A percentile compares a stretch with the other conserved stretches of the same genome.
Evolutionary conservation across 2,888 invertebrate genomes (phyloP).

Genomic region (Empis livida): DNA sequence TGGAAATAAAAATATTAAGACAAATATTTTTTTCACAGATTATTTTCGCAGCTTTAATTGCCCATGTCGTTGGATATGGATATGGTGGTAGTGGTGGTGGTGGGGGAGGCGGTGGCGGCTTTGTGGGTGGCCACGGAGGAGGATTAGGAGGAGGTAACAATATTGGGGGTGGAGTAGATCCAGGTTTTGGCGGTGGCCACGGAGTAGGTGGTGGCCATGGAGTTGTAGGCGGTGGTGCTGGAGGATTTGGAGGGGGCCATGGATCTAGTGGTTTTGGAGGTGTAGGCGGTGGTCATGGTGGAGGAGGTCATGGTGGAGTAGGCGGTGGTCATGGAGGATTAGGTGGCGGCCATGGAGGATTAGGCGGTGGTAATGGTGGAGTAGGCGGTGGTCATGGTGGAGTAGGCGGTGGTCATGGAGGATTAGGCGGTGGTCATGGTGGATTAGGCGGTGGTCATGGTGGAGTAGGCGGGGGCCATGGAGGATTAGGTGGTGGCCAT

Average conservation of each 20-base stretch:
- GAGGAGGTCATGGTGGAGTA: background rate
- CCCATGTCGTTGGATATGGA: slow-evolving; percentile 6
- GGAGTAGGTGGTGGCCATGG: background rate
- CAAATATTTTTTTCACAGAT: too few species aligned
- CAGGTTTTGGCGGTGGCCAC: background rate
- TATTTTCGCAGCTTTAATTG: background rate
- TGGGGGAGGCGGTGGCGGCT: background rate
- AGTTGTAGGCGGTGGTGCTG: background rate
- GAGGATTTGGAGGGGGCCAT: background rate
- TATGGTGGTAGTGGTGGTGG: slow-evolving; percentile 7
- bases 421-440: background rate
- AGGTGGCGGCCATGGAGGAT: background rate
- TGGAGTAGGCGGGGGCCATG: background rate
- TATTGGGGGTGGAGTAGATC: background rate
- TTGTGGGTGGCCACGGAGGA: too few species aligned
- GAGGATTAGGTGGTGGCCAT: background rate
- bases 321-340: background rate
- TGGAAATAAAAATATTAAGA: too few species aligned
- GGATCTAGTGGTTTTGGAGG: background rate
- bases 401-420: background rate
- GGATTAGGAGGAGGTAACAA: background rate
- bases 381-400: background rate
- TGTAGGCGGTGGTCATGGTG: background rate
- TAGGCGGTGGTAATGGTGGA: background rate
- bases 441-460: background rate